Conservation (phyloP, 2,797 vertebrate genomes). For the Argyrosomus regius region DNA sequence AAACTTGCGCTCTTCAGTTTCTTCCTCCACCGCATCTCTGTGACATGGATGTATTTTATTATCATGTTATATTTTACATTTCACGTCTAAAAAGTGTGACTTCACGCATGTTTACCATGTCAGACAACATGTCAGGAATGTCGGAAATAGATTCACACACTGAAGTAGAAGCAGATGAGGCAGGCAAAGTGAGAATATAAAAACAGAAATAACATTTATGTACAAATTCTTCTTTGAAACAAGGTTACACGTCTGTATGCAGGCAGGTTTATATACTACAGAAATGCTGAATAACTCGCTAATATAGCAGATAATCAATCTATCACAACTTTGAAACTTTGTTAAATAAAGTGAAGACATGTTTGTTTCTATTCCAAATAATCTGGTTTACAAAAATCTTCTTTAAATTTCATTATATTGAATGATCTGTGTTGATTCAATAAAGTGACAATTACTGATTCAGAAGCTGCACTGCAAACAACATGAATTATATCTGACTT, state of each 20-base stretch:
- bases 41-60: constrained; percentile 3
- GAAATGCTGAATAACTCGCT: neutral
- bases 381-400: neutral
- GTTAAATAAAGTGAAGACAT: neutral
- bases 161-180: neutral
- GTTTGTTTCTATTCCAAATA: neutral
- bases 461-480: constrained; percentile 5
- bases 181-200: constrained; percentile 3
- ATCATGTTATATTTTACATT: neutral
- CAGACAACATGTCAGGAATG: neutral
- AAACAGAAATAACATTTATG: neutral
- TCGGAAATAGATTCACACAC: neutral
- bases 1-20: neutral
- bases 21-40: neutral
- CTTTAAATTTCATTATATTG: neutral
- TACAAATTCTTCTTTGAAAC: neutral
- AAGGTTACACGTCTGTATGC: neutral
- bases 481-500: neutral
- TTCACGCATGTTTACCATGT: neutral
- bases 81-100: neutral
- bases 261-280: too few species aligned
- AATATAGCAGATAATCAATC: neutral
- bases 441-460: constrained; percentile 20
- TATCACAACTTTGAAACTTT: neutral
- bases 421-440: constrained; percentile 9